A percentile compares a stretch with the other conserved stretches of the same genome.
These are phyloP conservation scores for Botrylloides violaceus DNA, from an alignment of 23 tunicate genomes.

Conservation along the genomic window DNA sequence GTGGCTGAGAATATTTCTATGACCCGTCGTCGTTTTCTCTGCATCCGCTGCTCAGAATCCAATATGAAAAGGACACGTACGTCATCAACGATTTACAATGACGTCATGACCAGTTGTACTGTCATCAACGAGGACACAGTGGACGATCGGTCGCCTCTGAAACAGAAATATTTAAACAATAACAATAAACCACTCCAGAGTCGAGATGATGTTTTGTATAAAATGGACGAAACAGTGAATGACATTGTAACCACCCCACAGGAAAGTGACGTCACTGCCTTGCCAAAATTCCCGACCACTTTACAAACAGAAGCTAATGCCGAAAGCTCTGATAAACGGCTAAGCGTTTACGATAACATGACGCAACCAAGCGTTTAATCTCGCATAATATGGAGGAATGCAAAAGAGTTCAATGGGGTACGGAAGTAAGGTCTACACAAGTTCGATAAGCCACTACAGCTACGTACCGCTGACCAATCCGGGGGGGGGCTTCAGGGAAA, in stretches of 20 bases:
- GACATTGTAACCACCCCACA: not conserved
- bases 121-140: not conserved
- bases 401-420: too few relatives aligned
- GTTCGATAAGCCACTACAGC: too few relatives aligned
- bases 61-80: not conserved
- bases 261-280: not conserved
- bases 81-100: constrained; percentile 9
- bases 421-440: too few relatives aligned
- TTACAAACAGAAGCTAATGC: not conserved
- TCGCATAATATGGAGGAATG: too few relatives aligned
- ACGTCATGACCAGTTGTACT: not conserved
- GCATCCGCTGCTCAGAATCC: not conserved
- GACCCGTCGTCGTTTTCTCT: not conserved
- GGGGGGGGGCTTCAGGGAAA: too few relatives aligned
- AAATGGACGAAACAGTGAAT: not conserved
- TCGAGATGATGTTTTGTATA: constrained; percentile 6
- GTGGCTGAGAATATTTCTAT: constrained; percentile 36
- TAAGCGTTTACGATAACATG: constrained; percentile 1
- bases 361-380: not conserved
- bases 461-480: too few relatives aligned
- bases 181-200: not conserved
- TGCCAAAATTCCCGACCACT: constrained; percentile 3
- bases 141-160: not conserved
- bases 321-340: not conserved
- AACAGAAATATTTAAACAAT: not conserved